Evolutionary conservation across 1,140 invertebrate species (phyloP).

Genomic region (Leptopilina clavipes): DNA sequence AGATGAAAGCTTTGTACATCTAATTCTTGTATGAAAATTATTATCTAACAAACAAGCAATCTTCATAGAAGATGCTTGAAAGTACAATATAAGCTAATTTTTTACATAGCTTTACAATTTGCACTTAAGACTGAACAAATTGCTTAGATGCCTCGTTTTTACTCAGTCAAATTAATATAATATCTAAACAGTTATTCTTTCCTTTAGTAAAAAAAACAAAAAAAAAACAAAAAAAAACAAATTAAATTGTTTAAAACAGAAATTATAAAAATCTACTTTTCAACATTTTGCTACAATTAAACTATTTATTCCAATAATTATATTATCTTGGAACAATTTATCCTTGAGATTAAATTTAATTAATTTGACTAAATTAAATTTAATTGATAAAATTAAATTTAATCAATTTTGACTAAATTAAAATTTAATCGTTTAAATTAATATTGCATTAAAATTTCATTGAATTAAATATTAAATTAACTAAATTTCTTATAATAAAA

Average conservation of each 20-base stretch:
- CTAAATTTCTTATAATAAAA: neutral
- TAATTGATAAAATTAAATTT: neutral
- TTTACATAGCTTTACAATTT: neutral
- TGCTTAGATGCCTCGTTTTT: neutral
- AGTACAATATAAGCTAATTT: neutral
- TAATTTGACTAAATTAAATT: neutral
- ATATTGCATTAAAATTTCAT: too few relatives aligned
- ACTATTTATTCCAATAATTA: too few relatives aligned
- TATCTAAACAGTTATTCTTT: neutral
- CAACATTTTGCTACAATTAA: neutral
- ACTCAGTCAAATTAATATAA: neutral
- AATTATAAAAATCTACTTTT: neutral
- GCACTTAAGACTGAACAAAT: slow-evolving; percentile 22
- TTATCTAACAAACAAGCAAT: slow-evolving; percentile 22
- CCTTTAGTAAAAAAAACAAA: neutral
- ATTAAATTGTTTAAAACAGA: neutral
- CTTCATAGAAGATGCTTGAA: slow-evolving; percentile 22
- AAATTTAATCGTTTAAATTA: neutral
- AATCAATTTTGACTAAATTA: neutral
- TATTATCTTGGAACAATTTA: too few relatives aligned
- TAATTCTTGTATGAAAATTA: neutral
- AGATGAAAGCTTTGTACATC: neutral
- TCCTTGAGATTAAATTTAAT: neutral
- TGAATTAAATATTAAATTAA: neutral
- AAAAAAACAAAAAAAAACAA: too few relatives aligned